Evolutionary conservation across 2,888 invertebrate genomes (phyloP).

Genomic region (Cerastoderma edule): DNA sequence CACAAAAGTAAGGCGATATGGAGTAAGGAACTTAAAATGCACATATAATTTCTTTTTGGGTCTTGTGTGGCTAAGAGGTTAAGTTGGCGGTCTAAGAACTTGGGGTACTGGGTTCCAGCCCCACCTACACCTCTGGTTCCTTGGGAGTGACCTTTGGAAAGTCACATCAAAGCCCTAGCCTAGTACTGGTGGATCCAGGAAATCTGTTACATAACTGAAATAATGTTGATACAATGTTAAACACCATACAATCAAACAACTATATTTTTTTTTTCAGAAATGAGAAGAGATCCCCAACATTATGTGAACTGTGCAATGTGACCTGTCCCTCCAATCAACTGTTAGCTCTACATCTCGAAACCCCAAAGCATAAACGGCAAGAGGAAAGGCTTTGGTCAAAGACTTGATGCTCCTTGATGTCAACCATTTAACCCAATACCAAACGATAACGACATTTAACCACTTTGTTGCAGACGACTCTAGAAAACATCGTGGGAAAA

Average conservation of each 20-base stretch:
- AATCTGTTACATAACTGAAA: background rate
- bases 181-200: background rate
- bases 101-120: background rate
- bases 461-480: background rate
- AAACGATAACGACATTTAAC: background rate
- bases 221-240: background rate
- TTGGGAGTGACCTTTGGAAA: background rate
- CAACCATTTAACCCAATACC: background rate
- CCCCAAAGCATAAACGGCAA: slow-evolving; percentile 64
- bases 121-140: background rate
- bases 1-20: no score
- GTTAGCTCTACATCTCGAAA: slow-evolving; percentile 73
- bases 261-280: slow-evolving; percentile 59
- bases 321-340: slow-evolving; percentile 69
- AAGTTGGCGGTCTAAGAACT: no score
- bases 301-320: slow-evolving; percentile 73
- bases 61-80: no score
- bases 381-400: slow-evolving; percentile 54
- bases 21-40: no score
- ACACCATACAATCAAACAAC: no score
- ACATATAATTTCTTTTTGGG: no score
- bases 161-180: background rate
- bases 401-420: background rate
- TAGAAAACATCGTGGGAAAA: background rate
- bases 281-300: slow-evolving; percentile 43